These are phyloP conservation scores for Rhynchophorus ferrugineus DNA, from an alignment of 1,140 invertebrate species.

Conservation along the genomic window DNA sequence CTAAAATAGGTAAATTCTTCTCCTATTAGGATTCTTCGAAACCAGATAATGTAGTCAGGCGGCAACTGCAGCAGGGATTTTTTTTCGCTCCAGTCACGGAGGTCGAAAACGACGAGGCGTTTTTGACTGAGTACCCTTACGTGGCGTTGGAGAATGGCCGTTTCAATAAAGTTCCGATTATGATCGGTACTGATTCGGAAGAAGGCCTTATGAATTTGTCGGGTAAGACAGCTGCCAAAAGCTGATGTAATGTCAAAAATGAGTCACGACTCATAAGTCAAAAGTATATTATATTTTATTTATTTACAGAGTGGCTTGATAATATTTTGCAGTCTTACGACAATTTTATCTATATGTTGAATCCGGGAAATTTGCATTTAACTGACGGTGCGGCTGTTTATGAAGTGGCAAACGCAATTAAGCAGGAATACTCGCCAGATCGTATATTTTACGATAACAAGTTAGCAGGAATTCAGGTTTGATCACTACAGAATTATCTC, in stretches of 20 bases:
- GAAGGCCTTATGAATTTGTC: conserved; percentile 17
- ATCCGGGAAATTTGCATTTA: conserved; percentile 10
- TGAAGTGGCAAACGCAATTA: conserved; percentile 11
- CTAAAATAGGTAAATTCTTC: too few species aligned
- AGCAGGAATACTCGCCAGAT: conserved; percentile 16
- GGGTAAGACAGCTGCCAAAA: too few species aligned
- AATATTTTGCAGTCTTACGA: conserved; percentile 4
- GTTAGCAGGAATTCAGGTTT: conserved; percentile 12
- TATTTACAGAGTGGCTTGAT: conserved; percentile 5
- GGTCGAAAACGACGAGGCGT: conserved; percentile 17
- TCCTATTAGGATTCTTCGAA: conserved; percentile 8
- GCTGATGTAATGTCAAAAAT: too few species aligned
- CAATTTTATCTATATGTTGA: background rate
- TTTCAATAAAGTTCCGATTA: conserved; percentile 21
- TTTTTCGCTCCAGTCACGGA: conserved; percentile 23
- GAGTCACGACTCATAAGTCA: background rate
- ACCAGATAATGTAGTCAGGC: background rate
- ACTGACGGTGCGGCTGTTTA: background rate
- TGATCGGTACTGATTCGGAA: conserved; percentile 29
- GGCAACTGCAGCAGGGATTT: conserved; percentile 14
- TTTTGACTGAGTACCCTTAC: conserved; percentile 22
- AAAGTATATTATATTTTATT: background rate
- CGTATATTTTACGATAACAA: conserved; percentile 9
- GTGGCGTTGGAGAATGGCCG: conserved; percentile 17
- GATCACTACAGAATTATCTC: too few species aligned